Conservation (phyloP, 2,797 vertebrate genomes). For the Hyperoplus lanceolatus region DNA sequence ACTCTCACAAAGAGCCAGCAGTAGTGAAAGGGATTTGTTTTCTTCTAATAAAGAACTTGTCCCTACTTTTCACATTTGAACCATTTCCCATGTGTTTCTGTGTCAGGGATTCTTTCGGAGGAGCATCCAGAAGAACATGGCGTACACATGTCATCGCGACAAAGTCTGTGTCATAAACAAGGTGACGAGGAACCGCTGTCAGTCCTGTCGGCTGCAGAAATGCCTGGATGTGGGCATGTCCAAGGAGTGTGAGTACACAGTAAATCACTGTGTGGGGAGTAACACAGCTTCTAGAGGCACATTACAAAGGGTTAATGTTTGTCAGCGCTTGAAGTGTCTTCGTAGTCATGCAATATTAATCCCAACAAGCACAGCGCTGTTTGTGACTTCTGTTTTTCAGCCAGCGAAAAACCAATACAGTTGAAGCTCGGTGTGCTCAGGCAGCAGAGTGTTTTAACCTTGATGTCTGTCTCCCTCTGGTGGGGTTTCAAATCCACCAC, state of each 20-base stretch:
- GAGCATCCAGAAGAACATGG: constrained; percentile 99
- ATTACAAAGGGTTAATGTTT: background rate
- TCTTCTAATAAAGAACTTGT: background rate
- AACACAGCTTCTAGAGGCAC: background rate
- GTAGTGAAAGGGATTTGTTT: background rate
- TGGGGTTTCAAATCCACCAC: constrained; percentile 7
- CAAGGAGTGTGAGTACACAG: constrained; percentile 93
- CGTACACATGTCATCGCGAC: constrained; percentile 96
- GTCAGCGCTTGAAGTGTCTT: background rate
- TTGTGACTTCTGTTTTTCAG: background rate
- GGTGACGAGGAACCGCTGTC: constrained; percentile 97
- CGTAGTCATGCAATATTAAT: background rate
- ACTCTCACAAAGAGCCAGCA: no score
- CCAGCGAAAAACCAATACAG: background rate
- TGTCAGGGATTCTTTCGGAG: constrained; percentile 95
- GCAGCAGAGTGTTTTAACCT: background rate
- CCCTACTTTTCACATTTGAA: background rate
- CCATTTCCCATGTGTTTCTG: background rate
- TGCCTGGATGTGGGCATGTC: constrained; percentile 99
- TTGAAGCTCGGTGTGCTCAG: background rate
- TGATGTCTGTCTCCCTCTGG: constrained; percentile 54
- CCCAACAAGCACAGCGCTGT: background rate
- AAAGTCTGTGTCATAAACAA: constrained; percentile 99
- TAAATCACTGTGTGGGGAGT: no score
- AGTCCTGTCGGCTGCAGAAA: constrained; percentile 98